Base-by-base conservation (phyloP, 2,797 vertebrate genomes). In the Heteromormyrus szaboi region DNA sequence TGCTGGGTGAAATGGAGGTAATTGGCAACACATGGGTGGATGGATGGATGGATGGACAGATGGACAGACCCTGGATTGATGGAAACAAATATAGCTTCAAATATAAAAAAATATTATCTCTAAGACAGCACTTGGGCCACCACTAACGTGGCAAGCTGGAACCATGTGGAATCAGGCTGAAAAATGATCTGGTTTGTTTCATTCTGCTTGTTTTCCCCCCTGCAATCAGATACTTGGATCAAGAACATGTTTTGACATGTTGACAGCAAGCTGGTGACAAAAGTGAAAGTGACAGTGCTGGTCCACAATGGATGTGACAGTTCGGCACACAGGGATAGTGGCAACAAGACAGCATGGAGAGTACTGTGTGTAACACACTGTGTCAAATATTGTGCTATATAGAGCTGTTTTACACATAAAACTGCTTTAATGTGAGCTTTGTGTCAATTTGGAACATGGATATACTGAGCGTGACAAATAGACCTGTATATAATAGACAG, bases 201-300 rank as follows among this genome's bases (percentile, higher is more conserved):
- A 81, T 46, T 81, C 41, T 19, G 76, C 76, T 81, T 81, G 76
- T 81, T 81, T 41, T 9, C 76, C 37, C 33, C 37, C 76, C 76
- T 46, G 76, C 76, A 81, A 81, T 81, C 76, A 46, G 76, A 81
- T 44, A 81, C 37, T 81, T n/a, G 76, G 76, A 81, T 81, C 76
- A 81, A 81, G 41, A 81, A 81, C 76, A 81, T 81, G 76, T 81
- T 81, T 81, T 81, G 41, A 81, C 76, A 81, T 81, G 76, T 81
- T 81, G 76, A 81, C 19, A 14, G 76, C 76, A 81, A 46, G 41
- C 76, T 81, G 76, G 76, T 81, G 76, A 81, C 76, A 46, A 46
- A 46, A 81, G 29, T 81, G 76, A 1, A 81, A 46, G 41, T 46
- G 76, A 81, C 37, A 33, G 76, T 79, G 37, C 72, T 41, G 72